Base-by-base conservation (phyloP, 2,113 vertebrate genomes). In the Dissostichus mawsoni region DNA sequence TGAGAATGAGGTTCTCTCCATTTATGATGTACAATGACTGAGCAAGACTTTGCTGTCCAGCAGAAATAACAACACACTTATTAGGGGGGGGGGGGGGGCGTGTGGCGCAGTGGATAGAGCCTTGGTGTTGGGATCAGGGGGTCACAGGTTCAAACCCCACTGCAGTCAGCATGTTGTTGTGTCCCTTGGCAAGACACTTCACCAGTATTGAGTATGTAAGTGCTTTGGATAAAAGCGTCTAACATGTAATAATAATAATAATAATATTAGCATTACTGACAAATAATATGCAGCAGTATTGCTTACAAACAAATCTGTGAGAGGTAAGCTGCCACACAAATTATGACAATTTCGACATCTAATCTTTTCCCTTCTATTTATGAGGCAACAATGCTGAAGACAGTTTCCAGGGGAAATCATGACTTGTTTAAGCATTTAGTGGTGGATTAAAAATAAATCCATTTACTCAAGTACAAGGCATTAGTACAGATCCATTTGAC, bases 1-100 rank as follows among this genome's bases (percentile, higher is more conserved):
- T 83, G 48, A 72, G 3, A 90, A 85, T 72, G 56, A 55, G 64
- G 9, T 66, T 57, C 51, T 51, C 23, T 73, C 73, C 45, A 75
- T 62, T 58, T 58, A 57, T 48, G 10, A 16, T 17, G 72, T 50
- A 69, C 36, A 73, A 58, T 16, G 25, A 81, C 57, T 55, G 53
- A 81, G 59, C 53, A 69, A 57, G 0, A 62, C 53, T 62, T 78
- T 50, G 36, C 50, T 74, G 74, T 76, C 47, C 72, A 71, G 66
- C 45, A 78, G 61, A 62, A 4, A 53, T 23, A 76, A 70, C 67
- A 83, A 61, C 36, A 69, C 59, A 53, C 62, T 41, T 65, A 74
- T 74, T 20, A 20, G 20, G 20, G 20, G 20, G 20, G 20, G 20
- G 20, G 20, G 20, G 20, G 20, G 20, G 20, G 20, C 20, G 20